Evolutionary conservation across 2,888 invertebrate genomes (phyloP).

Genomic region (Hyles lineata): DNA sequence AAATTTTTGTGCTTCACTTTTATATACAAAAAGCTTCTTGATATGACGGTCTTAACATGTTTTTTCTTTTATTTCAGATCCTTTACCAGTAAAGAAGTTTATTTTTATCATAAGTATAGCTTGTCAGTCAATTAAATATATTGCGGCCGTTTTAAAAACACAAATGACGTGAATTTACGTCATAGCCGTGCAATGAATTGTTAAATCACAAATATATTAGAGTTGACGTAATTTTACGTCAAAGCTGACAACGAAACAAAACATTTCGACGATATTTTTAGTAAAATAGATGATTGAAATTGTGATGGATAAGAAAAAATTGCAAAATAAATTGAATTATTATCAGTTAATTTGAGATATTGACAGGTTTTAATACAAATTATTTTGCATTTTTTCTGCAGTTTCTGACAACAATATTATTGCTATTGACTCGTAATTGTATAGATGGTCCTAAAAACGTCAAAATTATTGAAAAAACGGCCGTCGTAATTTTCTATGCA

Average conservation of each 20-base stretch:
- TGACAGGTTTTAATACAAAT: too few species aligned
- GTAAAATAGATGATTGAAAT: too few species aligned
- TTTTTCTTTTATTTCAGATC: not conserved
- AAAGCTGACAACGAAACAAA: too few species aligned
- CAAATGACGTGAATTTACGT: not conserved
- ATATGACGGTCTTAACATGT: not conserved
- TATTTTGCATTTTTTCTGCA: too few species aligned
- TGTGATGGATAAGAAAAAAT: too few species aligned
- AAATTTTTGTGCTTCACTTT: too few species aligned
- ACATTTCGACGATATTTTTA: too few species aligned
- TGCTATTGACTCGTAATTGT: not conserved
- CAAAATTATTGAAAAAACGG: not conserved
- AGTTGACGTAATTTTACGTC: not conserved
- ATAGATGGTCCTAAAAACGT: not conserved
- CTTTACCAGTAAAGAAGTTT: not conserved
- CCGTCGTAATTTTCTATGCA: slow-evolving; percentile 10
- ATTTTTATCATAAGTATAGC: not conserved
- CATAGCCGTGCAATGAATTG: not conserved
- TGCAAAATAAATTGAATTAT: too few species aligned
- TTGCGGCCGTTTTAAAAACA: not conserved
- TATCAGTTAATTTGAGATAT: too few species aligned
- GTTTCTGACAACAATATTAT: not conserved
- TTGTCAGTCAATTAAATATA: slow-evolving; percentile 13
- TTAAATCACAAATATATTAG: not conserved
- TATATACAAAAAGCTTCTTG: too few species aligned